Conservation (phyloP, 1,140 invertebrate species). For the Formica selysi region DNA sequence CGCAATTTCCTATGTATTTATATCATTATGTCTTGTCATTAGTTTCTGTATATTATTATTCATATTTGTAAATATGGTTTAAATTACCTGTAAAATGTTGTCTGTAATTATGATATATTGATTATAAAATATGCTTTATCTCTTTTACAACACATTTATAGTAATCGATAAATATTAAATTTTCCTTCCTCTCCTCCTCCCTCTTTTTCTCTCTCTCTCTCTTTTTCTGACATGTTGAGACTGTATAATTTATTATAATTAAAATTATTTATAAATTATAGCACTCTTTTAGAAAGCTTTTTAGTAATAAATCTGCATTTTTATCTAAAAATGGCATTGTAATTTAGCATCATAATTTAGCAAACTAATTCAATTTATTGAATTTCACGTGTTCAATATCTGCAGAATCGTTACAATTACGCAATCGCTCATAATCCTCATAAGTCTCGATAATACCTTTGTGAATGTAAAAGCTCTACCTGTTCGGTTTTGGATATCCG, state of each 20-base stretch:
- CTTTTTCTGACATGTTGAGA: not conserved
- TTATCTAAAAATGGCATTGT: not conserved
- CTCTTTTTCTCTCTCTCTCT: too few species aligned
- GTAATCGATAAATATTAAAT: too few species aligned
- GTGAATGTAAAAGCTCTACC: slow-evolving; percentile 38
- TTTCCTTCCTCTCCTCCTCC: too few species aligned
- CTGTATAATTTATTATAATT: slow-evolving; percentile 5
- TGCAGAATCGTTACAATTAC: slow-evolving; percentile 12
- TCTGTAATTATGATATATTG: not conserved
- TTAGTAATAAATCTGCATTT: not conserved
- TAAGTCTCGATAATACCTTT: slow-evolving; percentile 46
- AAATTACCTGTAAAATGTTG: slow-evolving; percentile 34
- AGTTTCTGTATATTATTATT: slow-evolving; percentile 28
- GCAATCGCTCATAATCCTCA: slow-evolving; percentile 13
- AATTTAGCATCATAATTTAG: not conserved
- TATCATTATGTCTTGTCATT: slow-evolving; percentile 29
- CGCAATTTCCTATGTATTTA: slow-evolving; percentile 3
- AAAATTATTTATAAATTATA: not conserved
- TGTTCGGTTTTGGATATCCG: slow-evolving; percentile 35
- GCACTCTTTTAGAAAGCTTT: not conserved
- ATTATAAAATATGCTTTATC: slow-evolving; percentile 18
- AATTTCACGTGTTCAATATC: not conserved
- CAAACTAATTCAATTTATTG: not conserved
- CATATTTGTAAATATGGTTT: slow-evolving; percentile 36
- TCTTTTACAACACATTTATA: not conserved